Base-by-base conservation (phyloP, 2,113 vertebrate genomes). In the Ariopsis seemanni region DNA sequence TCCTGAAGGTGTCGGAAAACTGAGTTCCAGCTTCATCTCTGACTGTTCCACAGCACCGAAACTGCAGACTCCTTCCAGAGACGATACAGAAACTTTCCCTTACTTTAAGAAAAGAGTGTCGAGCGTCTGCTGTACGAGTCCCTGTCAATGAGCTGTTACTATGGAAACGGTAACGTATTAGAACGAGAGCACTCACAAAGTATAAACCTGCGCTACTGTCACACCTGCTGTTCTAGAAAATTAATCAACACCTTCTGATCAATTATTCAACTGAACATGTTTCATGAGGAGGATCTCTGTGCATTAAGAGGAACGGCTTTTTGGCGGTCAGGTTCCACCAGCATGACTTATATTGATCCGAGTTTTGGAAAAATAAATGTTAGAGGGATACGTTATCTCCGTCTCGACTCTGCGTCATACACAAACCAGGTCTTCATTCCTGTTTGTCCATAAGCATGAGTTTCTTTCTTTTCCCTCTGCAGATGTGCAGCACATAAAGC, bases 401-500 rank as follows among this genome's bases (percentile, higher is more conserved):
- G 55, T 60, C 55, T 6, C 15, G 52, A 12, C 17, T 60, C 17
- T 11, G 22, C 78, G 0, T 60, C 17, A 60, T 60, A 30, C 55
- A 22, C 55, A 22, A 60, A 81, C 17, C 79, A 22, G 30, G 60
- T 42, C 79, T 57, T 80, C 42, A 42, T 42, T 22, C 87, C 10
- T 87, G 63, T 85, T 57, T 55, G 15, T 69, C 7, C 8, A 1
- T 60, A 60, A 25, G 7, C 60, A 0, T 22, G 58, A 7, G 20
- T 60, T 65, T 80, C 55, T 87, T 55, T 69, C n/a, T 90, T 90
- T 4, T 84, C 11, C 57, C 58, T 62, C 67, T 77, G 55, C 94
- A 97, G 97, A 97, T 81, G 97, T 98, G 53, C 96, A 98, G 93
- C 96, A 97, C 92, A 97, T 98, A 89, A 98, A 97, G 94, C 95